A percentile compares a stretch with the other conserved stretches of the same genome.
phyloP scores from a whole-genome alignment of 1,140 invertebrate species.

The Meloidogyne exigua region DNA sequence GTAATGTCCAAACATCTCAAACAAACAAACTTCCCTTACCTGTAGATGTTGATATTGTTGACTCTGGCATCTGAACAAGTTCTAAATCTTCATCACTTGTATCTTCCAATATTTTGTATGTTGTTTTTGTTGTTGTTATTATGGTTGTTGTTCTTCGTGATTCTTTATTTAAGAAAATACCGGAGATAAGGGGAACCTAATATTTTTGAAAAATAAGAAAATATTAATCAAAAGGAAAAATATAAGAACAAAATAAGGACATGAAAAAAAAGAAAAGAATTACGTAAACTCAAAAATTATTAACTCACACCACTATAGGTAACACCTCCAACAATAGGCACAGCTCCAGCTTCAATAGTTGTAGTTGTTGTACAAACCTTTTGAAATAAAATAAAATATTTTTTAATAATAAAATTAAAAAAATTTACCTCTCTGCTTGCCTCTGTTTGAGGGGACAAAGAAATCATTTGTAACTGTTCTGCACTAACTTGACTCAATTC shows the following conservation, averaged over 20 bases:
- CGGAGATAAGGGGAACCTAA: slow-evolving; percentile 27
- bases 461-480: slow-evolving; percentile 27
- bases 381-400: background rate
- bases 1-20: no score
- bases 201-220: no score
- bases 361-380: slow-evolving; percentile 40
- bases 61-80: slow-evolving; percentile 9
- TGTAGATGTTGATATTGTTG: slow-evolving; percentile 29
- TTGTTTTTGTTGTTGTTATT: slow-evolving; percentile 47
- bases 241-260: no score
- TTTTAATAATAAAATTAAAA: background rate
- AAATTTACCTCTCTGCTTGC: slow-evolving; percentile 32
- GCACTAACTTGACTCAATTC: slow-evolving; percentile 25
- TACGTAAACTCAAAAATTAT: no score
- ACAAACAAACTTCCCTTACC: background rate
- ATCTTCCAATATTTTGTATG: slow-evolving; percentile 44
- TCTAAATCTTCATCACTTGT: slow-evolving; percentile 39
- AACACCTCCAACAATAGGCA: slow-evolving; percentile 33
- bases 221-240: no score
- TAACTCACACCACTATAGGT: slow-evolving; percentile 17
- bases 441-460: slow-evolving; percentile 30
- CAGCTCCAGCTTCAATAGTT: slow-evolving; percentile 38
- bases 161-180: slow-evolving; percentile 34
- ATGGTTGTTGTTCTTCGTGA: slow-evolving; percentile 41
- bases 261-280: background rate